Base-by-base conservation (phyloP, 2,888 invertebrate species). In the Dendrolimus pini region DNA sequence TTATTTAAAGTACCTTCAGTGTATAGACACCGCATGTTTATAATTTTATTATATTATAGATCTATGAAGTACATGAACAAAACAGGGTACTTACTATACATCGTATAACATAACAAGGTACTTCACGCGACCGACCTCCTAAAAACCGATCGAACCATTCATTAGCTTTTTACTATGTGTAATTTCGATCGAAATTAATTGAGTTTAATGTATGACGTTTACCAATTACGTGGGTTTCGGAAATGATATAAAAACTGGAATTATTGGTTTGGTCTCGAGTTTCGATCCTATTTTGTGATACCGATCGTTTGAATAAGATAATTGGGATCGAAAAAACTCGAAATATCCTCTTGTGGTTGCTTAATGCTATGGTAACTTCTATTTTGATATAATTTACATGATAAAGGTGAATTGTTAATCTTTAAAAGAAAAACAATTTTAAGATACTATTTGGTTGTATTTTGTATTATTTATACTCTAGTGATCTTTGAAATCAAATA, bases 161-260 rank as follows among this genome's bases (percentile, higher is more conserved):
- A 77, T 81, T 80, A 75, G 66, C 58, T 65, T 63, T 63, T 62
- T 63, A 64, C 71, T 62, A 59, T 66, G 65, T 75, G 72, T 78
- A 76, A 80, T 81, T 82, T 78, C 65, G 74, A 59, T 63, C 70
- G 67, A 68, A 65, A 72, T 75, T 83, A 82, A 83, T 83, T 75
- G 70, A 66, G 65, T 71, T 70, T 77, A 80, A 81, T 78, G 72
- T 68, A 71, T 62, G 66, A 66, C 73, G 73, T 75, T 80, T 76
- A 79, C 72, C 77, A 78, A 78, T 80, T 79, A 82, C 74, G 68
- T 62, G 61, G 63, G 66, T 66, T 68, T 69, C 62, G 67, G 63
- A 61, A 70, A 65, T 65, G 70, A 68, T 61, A 68, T 66, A 74
- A 72, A 75, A 72, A 69, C 58, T 56, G 64, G 65, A 72, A 82